Evolutionary conservation across 2,888 invertebrate genomes (phyloP).

Genomic region (Drosophila rellima): DNA sequence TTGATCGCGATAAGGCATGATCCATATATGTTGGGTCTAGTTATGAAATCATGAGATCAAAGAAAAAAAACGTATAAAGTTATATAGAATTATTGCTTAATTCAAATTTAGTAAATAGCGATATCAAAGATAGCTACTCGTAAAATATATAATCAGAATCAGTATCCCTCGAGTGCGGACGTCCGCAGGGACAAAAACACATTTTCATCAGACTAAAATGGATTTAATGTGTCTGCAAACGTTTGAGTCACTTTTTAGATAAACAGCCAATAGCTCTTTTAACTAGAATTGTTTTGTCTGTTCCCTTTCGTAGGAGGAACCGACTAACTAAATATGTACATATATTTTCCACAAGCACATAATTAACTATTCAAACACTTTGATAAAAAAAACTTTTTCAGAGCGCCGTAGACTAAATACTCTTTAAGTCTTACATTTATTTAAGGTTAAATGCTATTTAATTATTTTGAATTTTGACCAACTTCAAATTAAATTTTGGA

Average conservation of each 20-base stretch:
- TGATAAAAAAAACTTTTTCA: neutral
- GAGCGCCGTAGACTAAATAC: neutral
- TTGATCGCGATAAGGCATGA: neutral
- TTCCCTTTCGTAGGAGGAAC: neutral
- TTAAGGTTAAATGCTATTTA: no score
- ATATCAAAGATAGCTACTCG: neutral
- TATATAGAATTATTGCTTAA: neutral
- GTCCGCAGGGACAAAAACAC: neutral
- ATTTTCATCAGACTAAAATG: slow-evolving; percentile 5
- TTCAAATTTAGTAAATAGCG: neutral
- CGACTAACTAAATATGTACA: neutral
- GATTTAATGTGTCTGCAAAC: neutral
- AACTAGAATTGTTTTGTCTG: neutral
- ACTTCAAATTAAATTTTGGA: no score
- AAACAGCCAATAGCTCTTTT: slow-evolving; percentile 1
- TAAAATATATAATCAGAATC: neutral
- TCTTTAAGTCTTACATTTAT: neutral
- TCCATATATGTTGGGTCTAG: neutral
- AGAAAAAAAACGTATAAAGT: neutral
- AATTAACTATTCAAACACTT: neutral
- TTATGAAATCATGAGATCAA: neutral
- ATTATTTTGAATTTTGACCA: no score
- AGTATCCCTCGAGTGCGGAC: neutral
- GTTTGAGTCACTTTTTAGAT: neutral
- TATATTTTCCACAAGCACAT: neutral